Conservation (phyloP, 2,797 vertebrate species). For the Argya squamiceps region DNA sequence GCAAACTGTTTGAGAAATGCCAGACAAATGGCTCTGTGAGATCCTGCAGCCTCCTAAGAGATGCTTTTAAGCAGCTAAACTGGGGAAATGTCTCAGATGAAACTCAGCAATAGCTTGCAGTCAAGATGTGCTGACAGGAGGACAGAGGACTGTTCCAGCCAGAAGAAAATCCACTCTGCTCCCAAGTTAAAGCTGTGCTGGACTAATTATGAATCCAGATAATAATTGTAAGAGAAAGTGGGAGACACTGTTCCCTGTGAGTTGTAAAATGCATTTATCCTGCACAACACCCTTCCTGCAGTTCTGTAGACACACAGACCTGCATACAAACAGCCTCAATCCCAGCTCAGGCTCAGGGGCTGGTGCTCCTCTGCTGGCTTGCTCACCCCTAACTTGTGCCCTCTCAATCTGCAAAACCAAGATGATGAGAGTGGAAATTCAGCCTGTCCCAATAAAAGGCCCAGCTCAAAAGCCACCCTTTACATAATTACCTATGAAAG, state of each 20-base stretch:
- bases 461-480: neutral
- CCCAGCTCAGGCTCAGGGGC: neutral
- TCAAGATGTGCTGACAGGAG: neutral
- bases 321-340: neutral
- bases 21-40: conserved; percentile 46
- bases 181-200: neutral
- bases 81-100: conserved; percentile 17
- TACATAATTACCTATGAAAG: neutral
- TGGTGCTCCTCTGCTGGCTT: neutral
- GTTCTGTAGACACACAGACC: neutral
- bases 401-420: neutral
- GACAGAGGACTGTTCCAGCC: neutral
- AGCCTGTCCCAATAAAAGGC: neutral
- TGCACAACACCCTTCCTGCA: neutral
- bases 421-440: neutral
- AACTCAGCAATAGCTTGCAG: neutral
- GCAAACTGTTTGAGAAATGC: conserved; percentile 57
- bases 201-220: neutral
- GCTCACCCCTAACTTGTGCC: neutral
- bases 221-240: neutral
- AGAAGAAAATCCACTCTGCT: neutral
- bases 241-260: neutral
- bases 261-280: neutral
- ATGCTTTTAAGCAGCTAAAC: conserved; percentile 46
- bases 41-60: conserved; percentile 29